Evolutionary conservation across 2,797 vertebrate species (phyloP).

Genomic region (Chelon labrosus): DNA sequence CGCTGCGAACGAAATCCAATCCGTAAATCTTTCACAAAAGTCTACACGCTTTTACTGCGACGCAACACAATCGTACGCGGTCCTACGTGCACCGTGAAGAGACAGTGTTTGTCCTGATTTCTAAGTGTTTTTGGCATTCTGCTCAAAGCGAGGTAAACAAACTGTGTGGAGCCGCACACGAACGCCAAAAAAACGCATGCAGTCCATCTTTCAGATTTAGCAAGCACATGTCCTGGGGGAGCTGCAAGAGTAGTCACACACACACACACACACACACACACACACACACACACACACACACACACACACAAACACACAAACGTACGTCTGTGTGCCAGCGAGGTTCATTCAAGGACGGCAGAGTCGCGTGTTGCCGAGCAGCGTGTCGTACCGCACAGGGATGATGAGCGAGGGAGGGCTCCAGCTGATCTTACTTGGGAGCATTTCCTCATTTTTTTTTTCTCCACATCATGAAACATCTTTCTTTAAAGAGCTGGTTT

Average conservation of each 20-base stretch:
- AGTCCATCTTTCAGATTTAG: slow-evolving; percentile 29
- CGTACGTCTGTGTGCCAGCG: not conserved
- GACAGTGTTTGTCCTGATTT: not conserved
- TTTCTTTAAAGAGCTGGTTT: not conserved
- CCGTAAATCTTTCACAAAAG: no score
- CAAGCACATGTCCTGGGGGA: slow-evolving; percentile 30
- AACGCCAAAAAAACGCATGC: not conserved
- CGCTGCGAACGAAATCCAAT: no score
- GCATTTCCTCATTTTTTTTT: slow-evolving; percentile 17
- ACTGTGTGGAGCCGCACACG: not conserved
- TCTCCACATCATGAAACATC: not conserved
- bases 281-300: not conserved
- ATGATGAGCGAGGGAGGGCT: not conserved
- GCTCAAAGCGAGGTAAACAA: not conserved
- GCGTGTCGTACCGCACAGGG: slow-evolving; percentile 13
- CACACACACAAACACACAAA: slow-evolving; percentile 5
- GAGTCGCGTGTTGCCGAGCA: slow-evolving; percentile 27
- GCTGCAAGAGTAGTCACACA: not conserved
- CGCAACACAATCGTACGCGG: not conserved
- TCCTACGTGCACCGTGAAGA: no score
- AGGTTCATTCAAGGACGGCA: slow-evolving; percentile 50
- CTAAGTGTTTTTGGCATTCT: not conserved
- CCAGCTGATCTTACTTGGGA: no score
- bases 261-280: slow-evolving; percentile 11
- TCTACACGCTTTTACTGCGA: not conserved